These are phyloP conservation scores for Pectinophora gossypiella DNA, from an alignment of 1,140 invertebrate species.

Conservation along the genomic window DNA sequence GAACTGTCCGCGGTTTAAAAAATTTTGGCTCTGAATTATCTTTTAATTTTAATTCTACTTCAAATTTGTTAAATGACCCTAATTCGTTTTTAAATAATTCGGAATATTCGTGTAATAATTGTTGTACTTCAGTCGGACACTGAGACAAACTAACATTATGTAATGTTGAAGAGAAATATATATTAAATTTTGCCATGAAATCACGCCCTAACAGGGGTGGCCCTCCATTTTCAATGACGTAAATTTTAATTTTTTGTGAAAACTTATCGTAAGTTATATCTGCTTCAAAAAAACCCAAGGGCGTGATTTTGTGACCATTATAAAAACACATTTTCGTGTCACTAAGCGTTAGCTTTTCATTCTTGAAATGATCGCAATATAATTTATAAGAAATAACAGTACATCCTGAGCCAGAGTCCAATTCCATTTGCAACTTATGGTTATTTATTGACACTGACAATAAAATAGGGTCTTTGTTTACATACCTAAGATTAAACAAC, in stretches of 20 bases:
- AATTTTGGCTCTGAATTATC: not conserved
- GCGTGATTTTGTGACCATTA: constrained; percentile 1
- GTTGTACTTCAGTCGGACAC: not conserved
- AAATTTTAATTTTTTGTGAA: not conserved
- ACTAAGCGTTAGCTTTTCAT: not conserved
- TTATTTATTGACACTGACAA: not conserved
- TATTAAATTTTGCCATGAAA: not conserved
- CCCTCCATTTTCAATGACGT: not conserved
- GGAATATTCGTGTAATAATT: not conserved
- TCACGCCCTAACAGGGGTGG: constrained; percentile 1
- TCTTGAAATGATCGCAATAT: not conserved
- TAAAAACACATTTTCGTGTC: not conserved
- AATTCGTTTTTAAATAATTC: not conserved
- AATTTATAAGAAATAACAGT: constrained; percentile 1
- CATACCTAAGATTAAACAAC: not conserved
- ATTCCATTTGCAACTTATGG: not conserved
- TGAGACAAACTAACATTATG: not conserved
- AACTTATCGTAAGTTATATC: not conserved
- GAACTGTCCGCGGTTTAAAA: not conserved
- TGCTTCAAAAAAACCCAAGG: not conserved
- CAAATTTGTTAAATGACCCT: not conserved
- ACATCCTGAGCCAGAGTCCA: not conserved
- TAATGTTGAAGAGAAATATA: not conserved
- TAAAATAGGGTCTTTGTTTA: not conserved
- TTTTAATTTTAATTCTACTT: not conserved